Evolutionary conservation across 2,113 vertebrate genomes (phyloP).

Genomic region (Cynocephalus volans): DNA sequence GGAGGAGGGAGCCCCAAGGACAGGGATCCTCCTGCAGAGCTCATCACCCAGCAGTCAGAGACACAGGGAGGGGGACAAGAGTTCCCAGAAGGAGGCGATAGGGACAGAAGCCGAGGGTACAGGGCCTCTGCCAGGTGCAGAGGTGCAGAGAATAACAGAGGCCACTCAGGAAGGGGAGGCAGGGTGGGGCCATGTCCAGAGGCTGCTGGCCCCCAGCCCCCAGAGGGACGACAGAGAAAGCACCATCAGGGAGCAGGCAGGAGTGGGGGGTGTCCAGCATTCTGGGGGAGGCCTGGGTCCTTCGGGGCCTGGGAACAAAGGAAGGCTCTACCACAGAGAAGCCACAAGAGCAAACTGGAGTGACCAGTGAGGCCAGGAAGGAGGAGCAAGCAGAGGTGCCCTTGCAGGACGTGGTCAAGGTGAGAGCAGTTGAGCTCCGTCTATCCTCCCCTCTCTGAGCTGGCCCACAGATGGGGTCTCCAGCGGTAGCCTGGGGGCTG

Average conservation of each 20-base stretch:
- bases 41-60: not conserved
- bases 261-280: not conserved
- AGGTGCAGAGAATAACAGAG: not conserved
- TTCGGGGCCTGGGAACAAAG: slow-evolving; percentile 1
- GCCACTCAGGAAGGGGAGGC: not conserved
- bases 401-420: slow-evolving; percentile 68
- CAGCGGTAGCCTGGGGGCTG: not conserved
- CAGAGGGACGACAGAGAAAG: not conserved
- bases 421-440: not conserved
- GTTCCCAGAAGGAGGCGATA: not conserved
- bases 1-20: not conserved
- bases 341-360: slow-evolving; percentile 29
- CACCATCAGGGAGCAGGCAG: not conserved
- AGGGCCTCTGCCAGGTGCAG: not conserved
- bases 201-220: not conserved
- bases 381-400: not conserved
- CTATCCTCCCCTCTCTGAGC: not conserved
- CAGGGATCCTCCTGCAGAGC: not conserved
- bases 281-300: not conserved
- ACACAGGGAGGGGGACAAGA: not conserved
- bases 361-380: not conserved
- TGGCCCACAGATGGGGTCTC: not conserved
- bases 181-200: not conserved
- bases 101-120: not conserved
- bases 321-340: slow-evolving; percentile 26